A percentile compares a stretch with the other conserved stretches of the same genome.
phyloP scores from a whole-genome alignment of 2,113 vertebrate species.

The Apistogramma diplotaenia region DNA sequence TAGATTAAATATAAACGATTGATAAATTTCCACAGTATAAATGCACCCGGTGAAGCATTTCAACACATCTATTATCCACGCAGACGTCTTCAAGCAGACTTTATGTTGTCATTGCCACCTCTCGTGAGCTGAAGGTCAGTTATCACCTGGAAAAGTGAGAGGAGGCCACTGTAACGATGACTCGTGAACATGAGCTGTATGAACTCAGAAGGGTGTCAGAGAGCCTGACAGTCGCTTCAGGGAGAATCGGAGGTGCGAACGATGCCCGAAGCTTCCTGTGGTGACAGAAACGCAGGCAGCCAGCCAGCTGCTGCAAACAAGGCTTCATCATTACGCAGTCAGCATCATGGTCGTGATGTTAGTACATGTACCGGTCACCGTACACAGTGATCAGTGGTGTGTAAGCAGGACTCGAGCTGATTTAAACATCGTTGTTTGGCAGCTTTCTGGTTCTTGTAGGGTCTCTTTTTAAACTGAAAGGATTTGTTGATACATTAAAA shows the following conservation, averaged over 20 bases:
- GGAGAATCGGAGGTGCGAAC: constrained; percentile 26
- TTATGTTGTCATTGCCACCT: neutral
- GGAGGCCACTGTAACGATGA: neutral
- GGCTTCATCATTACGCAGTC: neutral
- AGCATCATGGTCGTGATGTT: neutral
- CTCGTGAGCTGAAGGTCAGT: neutral
- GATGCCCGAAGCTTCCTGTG: neutral
- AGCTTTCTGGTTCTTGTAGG: no score
- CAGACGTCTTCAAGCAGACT: neutral
- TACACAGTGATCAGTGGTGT: neutral
- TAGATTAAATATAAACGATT: neutral
- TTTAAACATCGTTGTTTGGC: neutral
- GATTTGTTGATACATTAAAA: neutral
- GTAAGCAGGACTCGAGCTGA: no score
- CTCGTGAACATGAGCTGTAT: neutral
- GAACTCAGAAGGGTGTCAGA: neutral
- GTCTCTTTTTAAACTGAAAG: neutral
- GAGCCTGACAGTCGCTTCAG: constrained; percentile 20
- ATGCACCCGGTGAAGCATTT: neutral
- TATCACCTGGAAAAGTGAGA: constrained; percentile 1
- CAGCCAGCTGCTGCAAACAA: constrained; percentile 2
- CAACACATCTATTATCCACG: neutral
- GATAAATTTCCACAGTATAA: neutral
- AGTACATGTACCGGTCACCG: neutral
- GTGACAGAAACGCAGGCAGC: neutral